phyloP scores from a whole-genome alignment of 1,140 invertebrate genomes.

The Delia radicum region DNA sequence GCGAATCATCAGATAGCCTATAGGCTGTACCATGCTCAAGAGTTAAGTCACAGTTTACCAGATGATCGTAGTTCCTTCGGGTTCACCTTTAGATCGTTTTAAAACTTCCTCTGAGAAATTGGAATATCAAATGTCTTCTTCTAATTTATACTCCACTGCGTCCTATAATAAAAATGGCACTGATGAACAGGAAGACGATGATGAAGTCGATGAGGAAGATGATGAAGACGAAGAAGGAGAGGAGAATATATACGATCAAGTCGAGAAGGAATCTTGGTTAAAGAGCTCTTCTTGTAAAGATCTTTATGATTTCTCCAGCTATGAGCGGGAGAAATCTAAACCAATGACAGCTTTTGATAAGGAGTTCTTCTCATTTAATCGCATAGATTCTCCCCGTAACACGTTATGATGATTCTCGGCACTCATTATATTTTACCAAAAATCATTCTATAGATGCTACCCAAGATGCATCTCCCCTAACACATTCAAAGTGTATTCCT shows the following conservation, averaged over 20 bases:
- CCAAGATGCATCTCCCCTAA: conserved; percentile 48
- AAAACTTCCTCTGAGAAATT: conserved; percentile 58
- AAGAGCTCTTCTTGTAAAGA: conserved; percentile 79
- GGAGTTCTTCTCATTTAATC: conserved; percentile 54
- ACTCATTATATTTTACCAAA: conserved; percentile 59
- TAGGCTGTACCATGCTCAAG: background rate
- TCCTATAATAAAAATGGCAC: conserved; percentile 46
- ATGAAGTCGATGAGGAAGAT: conserved; percentile 44
- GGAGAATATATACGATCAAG: conserved; percentile 53
- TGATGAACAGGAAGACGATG: conserved; percentile 48
- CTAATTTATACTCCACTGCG: conserved; percentile 59
- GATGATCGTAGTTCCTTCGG: conserved; percentile 27
- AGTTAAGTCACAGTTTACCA: background rate
- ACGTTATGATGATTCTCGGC: conserved; percentile 72
- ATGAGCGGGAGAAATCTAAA: conserved; percentile 42
- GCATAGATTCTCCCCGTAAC: conserved; percentile 73
- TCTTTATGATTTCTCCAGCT: conserved; percentile 65
- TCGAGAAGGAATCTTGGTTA: conserved; percentile 61
- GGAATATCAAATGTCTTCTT: conserved; percentile 59
- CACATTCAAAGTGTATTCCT: conserved; percentile 70
- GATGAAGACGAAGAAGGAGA: conserved; percentile 44
- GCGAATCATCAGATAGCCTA: too few species aligned
- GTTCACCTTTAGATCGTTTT: conserved; percentile 33
- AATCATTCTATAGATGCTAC: conserved; percentile 53
- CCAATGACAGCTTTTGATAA: conserved; percentile 52